Conservation (phyloP, 2,888 invertebrate genomes). For the Pterostichus madidus region DNA sequence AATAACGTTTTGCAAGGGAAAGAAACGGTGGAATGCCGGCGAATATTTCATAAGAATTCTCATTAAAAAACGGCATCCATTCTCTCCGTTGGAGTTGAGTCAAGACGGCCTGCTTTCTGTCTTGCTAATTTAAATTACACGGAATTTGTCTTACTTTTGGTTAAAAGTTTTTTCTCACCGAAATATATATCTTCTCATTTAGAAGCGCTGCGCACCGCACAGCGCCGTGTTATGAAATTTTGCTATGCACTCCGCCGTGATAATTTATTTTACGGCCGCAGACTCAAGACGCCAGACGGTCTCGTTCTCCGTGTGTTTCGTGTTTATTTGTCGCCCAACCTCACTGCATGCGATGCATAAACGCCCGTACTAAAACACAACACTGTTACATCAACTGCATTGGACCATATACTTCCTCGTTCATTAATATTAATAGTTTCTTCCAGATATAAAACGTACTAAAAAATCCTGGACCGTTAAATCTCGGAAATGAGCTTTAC, state of each 20-base stretch:
- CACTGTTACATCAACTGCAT: constrained; percentile 48
- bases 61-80: constrained; percentile 67
- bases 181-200: constrained; percentile 67
- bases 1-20: constrained; percentile 63
- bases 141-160: constrained; percentile 67
- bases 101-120: constrained; percentile 67
- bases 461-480: constrained; percentile 26
- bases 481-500: constrained; percentile 1
- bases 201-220: constrained; percentile 44
- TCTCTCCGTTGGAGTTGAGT: constrained; percentile 62
- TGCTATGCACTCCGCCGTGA: constrained; percentile 55
- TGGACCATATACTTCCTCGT: constrained; percentile 23
- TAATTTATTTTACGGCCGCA: constrained; percentile 63
- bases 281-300: constrained; percentile 47
- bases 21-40: constrained; percentile 62
- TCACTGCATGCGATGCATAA: constrained; percentile 37
- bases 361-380: constrained; percentile 39
- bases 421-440: constrained; percentile 49
- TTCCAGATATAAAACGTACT: constrained; percentile 1
- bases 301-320: constrained; percentile 39
- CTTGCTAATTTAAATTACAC: constrained; percentile 67
- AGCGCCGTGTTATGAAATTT: constrained; percentile 30
- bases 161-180: constrained; percentile 67
- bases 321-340: constrained; percentile 44
- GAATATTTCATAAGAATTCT: constrained; percentile 67